These are phyloP conservation scores for Anadara kagoshimensis DNA, from an alignment of 1,140 invertebrate genomes.

Conservation along the genomic window DNA sequence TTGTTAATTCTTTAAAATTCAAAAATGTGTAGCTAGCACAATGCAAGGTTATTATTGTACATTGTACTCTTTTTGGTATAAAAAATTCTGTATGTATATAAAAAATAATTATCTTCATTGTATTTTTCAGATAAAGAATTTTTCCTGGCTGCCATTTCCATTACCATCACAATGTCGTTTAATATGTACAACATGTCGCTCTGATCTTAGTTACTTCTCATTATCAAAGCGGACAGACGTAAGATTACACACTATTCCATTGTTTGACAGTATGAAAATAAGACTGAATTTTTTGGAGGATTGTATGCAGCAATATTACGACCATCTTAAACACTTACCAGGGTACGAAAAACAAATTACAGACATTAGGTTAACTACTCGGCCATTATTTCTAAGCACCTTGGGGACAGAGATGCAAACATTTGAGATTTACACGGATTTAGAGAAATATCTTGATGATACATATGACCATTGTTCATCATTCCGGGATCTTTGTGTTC, in stretches of 20 bases:
- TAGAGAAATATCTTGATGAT: constrained; percentile 54
- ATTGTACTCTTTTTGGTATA: too few species aligned
- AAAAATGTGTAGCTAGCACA: too few species aligned
- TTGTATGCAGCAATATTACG: constrained; percentile 47
- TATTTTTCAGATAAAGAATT: constrained; percentile 63
- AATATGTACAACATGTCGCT: constrained; percentile 61
- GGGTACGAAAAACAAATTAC: constrained; percentile 40
- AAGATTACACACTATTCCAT: constrained; percentile 45
- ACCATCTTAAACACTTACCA: constrained; percentile 37
- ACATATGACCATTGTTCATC: constrained; percentile 52
- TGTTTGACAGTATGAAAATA: constrained; percentile 38
- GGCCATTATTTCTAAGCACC: constrained; percentile 58
- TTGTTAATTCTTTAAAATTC: too few species aligned
- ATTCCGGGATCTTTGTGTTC: constrained; percentile 60
- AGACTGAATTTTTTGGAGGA: constrained; percentile 47
- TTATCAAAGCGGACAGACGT: constrained; percentile 55
- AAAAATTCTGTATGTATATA: too few species aligned
- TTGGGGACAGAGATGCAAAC: constrained; percentile 57
- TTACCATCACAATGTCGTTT: constrained; percentile 66
- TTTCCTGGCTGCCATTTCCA: constrained; percentile 65
- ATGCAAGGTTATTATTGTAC: too few species aligned
- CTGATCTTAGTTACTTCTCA: constrained; percentile 58
- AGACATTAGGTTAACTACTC: constrained; percentile 47
- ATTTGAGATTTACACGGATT: constrained; percentile 50
- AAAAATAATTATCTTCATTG: too few species aligned